Conservation (phyloP, 2,888 invertebrate genomes). For the Tetanocera ferruginea region DNA sequence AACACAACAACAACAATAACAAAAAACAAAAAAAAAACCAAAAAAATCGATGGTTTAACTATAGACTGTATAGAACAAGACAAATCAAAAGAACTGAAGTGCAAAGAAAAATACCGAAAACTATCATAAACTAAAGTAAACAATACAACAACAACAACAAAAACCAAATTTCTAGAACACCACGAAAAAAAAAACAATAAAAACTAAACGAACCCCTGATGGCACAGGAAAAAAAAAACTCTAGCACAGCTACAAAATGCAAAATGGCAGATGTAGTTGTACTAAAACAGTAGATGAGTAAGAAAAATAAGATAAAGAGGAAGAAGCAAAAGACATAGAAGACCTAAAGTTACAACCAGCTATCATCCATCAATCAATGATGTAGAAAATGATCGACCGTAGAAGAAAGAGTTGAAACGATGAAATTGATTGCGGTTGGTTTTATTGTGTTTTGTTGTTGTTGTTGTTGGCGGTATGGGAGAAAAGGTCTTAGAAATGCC, state of each 20-base stretch:
- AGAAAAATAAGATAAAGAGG: constrained; percentile 56
- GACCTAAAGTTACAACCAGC: constrained; percentile 52
- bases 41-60: not conserved
- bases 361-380: constrained; percentile 62
- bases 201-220: not conserved
- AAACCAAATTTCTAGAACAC: constrained; percentile 28
- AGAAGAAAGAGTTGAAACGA: not conserved
- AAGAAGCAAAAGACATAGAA: constrained; percentile 56
- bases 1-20: not conserved
- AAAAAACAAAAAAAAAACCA: not conserved
- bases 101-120: constrained; percentile 20
- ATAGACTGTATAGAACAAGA: not conserved
- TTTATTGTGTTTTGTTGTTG: not conserved
- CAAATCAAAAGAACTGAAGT: constrained; percentile 2
- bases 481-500: not conserved
- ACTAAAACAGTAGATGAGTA: not conserved
- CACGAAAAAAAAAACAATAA: constrained; percentile 19
- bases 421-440: constrained; percentile 22
- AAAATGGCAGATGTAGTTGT: not conserved
- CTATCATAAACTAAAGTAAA: constrained; percentile 43
- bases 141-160: constrained; percentile 26
- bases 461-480: not conserved
- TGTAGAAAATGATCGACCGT: constrained; percentile 31
- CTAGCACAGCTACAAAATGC: not conserved
- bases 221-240: not conserved